These are phyloP conservation scores for Lithophane ornitopus DNA, from an alignment of 2,888 invertebrate genomes.

Conservation along the genomic window DNA sequence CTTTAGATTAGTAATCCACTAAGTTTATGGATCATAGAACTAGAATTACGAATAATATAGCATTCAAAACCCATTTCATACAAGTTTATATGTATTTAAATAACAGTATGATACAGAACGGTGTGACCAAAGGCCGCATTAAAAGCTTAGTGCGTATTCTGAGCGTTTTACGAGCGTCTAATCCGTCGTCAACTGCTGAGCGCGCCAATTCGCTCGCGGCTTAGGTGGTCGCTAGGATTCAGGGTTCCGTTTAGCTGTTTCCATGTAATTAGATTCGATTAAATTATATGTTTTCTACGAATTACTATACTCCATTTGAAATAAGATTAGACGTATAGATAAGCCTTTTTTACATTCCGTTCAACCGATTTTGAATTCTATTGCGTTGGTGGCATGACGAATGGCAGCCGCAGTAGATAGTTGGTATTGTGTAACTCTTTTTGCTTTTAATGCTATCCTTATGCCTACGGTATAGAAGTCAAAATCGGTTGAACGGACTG, in stretches of 20 bases:
- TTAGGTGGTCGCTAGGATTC: constrained; percentile 60
- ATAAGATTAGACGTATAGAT: too few species aligned
- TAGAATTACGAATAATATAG: constrained; percentile 22
- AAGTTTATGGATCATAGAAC: constrained; percentile 23
- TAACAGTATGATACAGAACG: constrained; percentile 61
- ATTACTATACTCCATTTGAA: too few species aligned
- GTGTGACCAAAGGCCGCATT: constrained; percentile 72
- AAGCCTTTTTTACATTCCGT: too few species aligned
- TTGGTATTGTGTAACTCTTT: too few species aligned
- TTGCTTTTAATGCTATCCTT: too few species aligned
- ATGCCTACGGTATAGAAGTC: too few species aligned
- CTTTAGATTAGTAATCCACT: constrained; percentile 22
- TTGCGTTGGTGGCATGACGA: too few species aligned
- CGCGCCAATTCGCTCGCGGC: constrained; percentile 55
- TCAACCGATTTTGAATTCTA: too few species aligned
- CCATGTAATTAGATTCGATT: neutral
- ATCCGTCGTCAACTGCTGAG: constrained; percentile 68
- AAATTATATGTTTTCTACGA: neutral
- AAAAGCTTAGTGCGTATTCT: constrained; percentile 69
- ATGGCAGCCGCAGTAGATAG: too few species aligned
- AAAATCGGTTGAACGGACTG: too few species aligned
- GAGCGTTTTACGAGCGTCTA: constrained; percentile 80
- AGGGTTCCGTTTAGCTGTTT: constrained; percentile 39
- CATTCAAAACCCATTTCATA: constrained; percentile 37
- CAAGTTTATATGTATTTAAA: constrained; percentile 50